Conservation (phyloP, 53 echinoderm and acorn worm species). For the Glandiceps talaboti region DNA sequence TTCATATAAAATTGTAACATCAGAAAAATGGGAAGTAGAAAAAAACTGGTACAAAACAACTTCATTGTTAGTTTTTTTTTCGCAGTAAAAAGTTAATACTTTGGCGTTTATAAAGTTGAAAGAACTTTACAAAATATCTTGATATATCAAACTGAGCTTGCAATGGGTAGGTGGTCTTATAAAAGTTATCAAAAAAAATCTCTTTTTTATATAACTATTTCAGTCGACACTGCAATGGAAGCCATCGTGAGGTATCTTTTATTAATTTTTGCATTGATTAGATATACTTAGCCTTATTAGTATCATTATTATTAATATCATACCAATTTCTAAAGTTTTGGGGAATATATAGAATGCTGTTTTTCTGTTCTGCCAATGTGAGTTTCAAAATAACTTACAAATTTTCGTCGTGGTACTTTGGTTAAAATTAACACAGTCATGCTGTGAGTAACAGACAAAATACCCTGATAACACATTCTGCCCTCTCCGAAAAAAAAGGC, state of each 20-base stretch:
- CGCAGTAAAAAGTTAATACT: not conserved
- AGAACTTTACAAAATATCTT: not conserved
- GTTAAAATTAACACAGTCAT: not conserved
- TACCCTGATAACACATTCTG: not conserved
- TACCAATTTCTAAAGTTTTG: no score
- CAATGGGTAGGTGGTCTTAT: not conserved
- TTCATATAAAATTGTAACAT: no score
- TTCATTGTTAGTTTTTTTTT: no score
- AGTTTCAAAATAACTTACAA: not conserved
- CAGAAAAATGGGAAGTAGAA: no score
- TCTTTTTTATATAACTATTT: not conserved
- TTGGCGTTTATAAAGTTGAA: not conserved
- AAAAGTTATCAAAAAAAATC: not conserved
- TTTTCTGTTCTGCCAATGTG: not conserved
- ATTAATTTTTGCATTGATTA: not conserved
- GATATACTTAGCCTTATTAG: no score
- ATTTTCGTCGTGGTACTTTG: not conserved
- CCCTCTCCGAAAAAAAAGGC: not conserved
- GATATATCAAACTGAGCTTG: not conserved
- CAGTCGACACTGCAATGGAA: not conserved
- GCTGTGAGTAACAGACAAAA: not conserved
- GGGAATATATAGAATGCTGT: not conserved
- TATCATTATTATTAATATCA: no score
- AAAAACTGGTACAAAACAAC: no score
- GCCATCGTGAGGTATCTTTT: not conserved